Evolutionary conservation across 2,797 vertebrate genomes (phyloP).

Genomic region (Tachyglossus aculeatus): DNA sequence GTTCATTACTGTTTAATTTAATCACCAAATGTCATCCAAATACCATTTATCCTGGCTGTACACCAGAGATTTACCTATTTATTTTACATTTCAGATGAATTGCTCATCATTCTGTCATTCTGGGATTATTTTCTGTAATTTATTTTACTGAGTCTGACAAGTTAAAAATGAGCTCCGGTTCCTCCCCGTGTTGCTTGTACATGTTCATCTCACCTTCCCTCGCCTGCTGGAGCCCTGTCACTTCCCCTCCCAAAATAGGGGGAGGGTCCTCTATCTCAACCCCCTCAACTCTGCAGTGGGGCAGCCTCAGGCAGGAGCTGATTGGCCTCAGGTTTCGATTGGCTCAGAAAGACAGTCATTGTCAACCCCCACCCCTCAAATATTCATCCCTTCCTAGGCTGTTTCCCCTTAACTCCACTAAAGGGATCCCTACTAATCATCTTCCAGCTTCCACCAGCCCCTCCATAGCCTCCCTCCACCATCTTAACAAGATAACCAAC

Average conservation of each 20-base stretch:
- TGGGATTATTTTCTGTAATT: slow-evolving; percentile 71
- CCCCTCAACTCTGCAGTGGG: neutral
- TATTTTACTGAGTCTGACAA: slow-evolving; percentile 64
- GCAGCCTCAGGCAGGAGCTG: neutral
- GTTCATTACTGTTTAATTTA: slow-evolving; percentile 77
- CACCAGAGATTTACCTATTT: slow-evolving; percentile 77
- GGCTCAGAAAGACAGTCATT: too few species aligned
- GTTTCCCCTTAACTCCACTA: too few species aligned
- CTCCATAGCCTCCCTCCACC: too few species aligned
- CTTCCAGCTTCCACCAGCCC: too few species aligned
- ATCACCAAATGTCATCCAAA: slow-evolving; percentile 73
- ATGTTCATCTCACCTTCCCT: slow-evolving; percentile 42
- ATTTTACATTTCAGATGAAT: slow-evolving; percentile 78
- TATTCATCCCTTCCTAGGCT: too few species aligned
- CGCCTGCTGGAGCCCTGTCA: neutral
- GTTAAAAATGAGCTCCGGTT: slow-evolving; percentile 59
- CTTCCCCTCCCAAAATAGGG: neutral
- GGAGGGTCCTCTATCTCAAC: neutral
- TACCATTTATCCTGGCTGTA: slow-evolving; percentile 70
- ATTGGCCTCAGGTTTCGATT: too few species aligned
- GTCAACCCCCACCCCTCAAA: too few species aligned
- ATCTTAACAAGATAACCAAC: too few species aligned
- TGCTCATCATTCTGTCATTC: slow-evolving; percentile 74
- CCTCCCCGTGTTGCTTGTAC: slow-evolving; percentile 14
- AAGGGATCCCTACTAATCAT: too few species aligned